Evolutionary conservation across 37 sponge, comb jelly and placozoan genomes (phyloP), one percentile per base, ranked within the genome.

Genomic region (Diacarnus erythraeanus): DNA sequence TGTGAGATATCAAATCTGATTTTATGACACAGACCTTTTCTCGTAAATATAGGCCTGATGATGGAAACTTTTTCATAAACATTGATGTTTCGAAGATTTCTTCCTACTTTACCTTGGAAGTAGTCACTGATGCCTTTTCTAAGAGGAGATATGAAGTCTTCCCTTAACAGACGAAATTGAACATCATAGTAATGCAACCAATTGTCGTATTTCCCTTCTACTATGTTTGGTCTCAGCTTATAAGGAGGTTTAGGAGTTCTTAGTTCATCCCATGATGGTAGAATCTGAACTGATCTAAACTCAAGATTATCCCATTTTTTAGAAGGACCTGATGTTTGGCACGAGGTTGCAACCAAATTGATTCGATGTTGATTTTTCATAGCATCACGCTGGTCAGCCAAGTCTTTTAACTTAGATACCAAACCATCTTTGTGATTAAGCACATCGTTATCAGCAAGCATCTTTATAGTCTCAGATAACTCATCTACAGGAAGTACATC

Each of bases 81-180:
- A 27, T 67, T 84, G 15, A 96, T 74, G 78, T 96, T 92, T n/a
- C 41, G 59, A 1, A 80, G 37, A 23, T 87, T 78, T 41, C 76
- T 27, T 41, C 78, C 79, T 5, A 56, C 44, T 22, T 59, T 36
- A 38, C 76, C 82, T 0, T 71, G 30, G 12, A 79, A 70, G 57
- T 69, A 94, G 35, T 77, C 78, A 41, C 54, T 56, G 10, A 96
- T 80, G 22, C 96, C 96, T 44, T 59, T 61, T 23, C 96, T 80
- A 5, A 96, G 85, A 35, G 96, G 96, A 42, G 86, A 88, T 12
- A 96, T 64, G 70, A 96, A 92, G 59, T 96, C 96, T 78, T 96
- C 96, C 34, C 96, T 66, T 25, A 96, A 78, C 5, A 96, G 77
- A 22, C 82, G 87, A 78, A 96, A 96, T 63, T 96, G 96, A 1